A percentile compares a stretch with the other conserved stretches of the same genome.
phyloP scores from a whole-genome alignment of 1,140 invertebrate species.

The Epicauta chinensis region DNA sequence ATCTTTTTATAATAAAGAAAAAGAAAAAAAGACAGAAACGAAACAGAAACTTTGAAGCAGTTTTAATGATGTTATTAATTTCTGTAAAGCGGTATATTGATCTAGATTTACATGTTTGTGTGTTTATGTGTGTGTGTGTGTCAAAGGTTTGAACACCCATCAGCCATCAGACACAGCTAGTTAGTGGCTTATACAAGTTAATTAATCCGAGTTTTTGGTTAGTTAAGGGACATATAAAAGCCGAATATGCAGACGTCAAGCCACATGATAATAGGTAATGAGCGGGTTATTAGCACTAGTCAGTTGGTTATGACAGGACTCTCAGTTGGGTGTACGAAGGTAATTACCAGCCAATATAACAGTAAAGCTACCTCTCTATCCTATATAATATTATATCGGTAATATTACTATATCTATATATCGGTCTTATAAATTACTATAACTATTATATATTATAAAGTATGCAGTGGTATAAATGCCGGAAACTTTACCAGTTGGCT shows the following conservation, averaged over 20 bases:
- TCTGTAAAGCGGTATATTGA: too few species aligned
- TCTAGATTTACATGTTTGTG: too few species aligned
- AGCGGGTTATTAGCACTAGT: constrained; percentile 33
- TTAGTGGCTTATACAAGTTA: constrained; percentile 35
- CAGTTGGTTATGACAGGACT: constrained; percentile 32
- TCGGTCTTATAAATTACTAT: background rate
- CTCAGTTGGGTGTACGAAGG: constrained; percentile 25
- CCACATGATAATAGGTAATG: constrained; percentile 37
- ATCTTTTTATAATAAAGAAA: too few species aligned
- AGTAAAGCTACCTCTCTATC: background rate
- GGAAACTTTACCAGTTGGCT: constrained; percentile 20
- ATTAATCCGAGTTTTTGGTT: constrained; percentile 38
- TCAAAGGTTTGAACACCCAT: constrained; percentile 16
- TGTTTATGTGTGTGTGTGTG: background rate
- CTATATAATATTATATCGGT: too few species aligned
- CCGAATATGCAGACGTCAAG: constrained; percentile 26
- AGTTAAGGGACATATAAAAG: constrained; percentile 36
- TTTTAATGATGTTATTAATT: too few species aligned
- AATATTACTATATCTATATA: background rate
- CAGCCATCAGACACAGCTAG: constrained; percentile 33
- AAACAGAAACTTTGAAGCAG: too few species aligned
- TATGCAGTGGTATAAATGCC: background rate
- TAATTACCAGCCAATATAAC: constrained; percentile 20
- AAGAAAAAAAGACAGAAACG: too few species aligned
- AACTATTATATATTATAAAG: background rate